A percentile compares a stretch with the other conserved stretches of the same genome.
These are phyloP conservation scores for Naja naja DNA, from an alignment of 2,113 vertebrate genomes.

Conservation along the genomic window DNA sequence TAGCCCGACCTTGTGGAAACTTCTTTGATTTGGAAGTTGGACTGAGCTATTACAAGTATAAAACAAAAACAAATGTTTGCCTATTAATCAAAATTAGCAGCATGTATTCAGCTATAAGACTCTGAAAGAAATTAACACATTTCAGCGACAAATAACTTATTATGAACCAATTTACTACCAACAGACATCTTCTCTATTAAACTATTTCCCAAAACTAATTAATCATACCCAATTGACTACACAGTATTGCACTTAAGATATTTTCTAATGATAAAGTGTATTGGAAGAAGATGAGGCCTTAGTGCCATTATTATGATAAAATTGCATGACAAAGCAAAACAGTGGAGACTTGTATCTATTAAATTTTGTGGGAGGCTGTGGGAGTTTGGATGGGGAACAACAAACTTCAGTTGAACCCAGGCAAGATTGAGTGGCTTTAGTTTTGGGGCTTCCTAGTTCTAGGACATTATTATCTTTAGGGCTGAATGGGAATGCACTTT, in stretches of 20 bases:
- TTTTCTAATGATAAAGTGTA: neutral
- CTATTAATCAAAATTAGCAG: conserved; percentile 1
- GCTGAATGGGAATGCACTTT: neutral
- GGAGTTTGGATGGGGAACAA: neutral
- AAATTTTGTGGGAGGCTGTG: neutral
- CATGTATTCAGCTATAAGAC: neutral
- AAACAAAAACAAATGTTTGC: conserved; percentile 22
- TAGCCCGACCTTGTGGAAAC: conserved; percentile 82
- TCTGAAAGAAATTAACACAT: neutral
- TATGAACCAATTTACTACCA: neutral
- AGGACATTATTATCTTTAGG: neutral
- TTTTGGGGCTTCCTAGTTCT: neutral
- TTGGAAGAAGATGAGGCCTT: neutral
- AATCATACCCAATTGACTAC: neutral
- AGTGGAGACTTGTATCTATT: neutral
- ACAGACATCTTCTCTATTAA: neutral
- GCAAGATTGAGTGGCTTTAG: neutral
- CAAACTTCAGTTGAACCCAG: neutral
- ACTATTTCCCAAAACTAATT: neutral
- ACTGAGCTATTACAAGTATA: conserved; percentile 77
- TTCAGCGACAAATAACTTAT: neutral
- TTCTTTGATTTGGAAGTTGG: conserved; percentile 86
- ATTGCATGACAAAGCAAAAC: neutral
- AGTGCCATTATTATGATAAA: neutral
- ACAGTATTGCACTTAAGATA: neutral